Conservation (phyloP, 2,797 vertebrate species). For the Varecia variegata region DNA sequence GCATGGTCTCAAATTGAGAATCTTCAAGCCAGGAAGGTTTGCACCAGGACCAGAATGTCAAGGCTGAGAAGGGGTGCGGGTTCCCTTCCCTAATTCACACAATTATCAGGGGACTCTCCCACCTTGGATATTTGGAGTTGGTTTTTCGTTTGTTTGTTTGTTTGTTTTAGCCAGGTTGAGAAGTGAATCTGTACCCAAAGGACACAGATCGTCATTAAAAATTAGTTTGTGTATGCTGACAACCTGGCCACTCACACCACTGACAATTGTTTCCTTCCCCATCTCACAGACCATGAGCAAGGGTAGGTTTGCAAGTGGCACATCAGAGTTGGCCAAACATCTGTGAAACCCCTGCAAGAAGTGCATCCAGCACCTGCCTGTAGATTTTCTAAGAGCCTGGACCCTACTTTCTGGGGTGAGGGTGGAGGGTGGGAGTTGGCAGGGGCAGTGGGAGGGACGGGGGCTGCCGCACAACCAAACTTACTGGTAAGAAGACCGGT, state of each 20-base stretch:
- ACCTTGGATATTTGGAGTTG: neutral
- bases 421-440: neutral
- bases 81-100: neutral
- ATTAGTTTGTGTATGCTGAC: neutral
- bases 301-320: neutral
- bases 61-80: rapidly evolving
- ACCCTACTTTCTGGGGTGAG: neutral
- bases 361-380: neutral
- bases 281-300: neutral
- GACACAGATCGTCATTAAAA: neutral
- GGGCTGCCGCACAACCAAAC: neutral
- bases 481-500: slow-evolving; percentile 64
- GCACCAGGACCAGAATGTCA: neutral
- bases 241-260: neutral
- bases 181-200: neutral
- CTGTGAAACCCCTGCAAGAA: rapidly evolving
- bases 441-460: rapidly evolving
- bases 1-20: neutral
- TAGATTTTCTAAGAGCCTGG: neutral
- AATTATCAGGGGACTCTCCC: neutral
- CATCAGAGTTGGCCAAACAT: neutral
- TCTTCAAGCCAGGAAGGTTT: neutral
- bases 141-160: neutral
- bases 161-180: neutral
- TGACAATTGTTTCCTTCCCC: neutral